phyloP scores from a whole-genome alignment of 1,140 invertebrate genomes.

The Drosophila punjabiensis region DNA sequence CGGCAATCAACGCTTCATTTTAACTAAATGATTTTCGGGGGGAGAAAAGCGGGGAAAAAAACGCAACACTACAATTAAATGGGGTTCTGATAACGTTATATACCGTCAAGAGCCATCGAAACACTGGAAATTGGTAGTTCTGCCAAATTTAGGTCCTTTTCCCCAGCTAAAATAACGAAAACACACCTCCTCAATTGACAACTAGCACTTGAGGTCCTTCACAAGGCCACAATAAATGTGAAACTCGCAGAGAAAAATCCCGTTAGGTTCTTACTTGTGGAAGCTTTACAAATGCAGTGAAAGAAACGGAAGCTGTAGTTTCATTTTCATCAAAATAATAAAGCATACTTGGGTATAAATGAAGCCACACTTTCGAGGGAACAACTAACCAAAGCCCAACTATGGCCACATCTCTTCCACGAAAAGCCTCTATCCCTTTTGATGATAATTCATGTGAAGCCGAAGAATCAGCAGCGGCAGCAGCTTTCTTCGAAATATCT shows the following conservation, averaged over 20 bases:
- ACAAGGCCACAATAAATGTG: slow-evolving; percentile 4
- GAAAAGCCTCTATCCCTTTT: slow-evolving; percentile 13
- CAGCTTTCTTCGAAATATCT: slow-evolving; percentile 47
- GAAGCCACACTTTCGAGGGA: neutral
- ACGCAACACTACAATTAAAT: slow-evolving; percentile 19
- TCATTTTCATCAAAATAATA: too few species aligned
- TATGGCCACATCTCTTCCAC: neutral
- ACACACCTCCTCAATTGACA: neutral
- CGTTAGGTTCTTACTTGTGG: neutral
- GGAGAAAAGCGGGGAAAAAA: neutral
- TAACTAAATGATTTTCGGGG: slow-evolving; percentile 61
- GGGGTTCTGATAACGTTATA: slow-evolving; percentile 21
- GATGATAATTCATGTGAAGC: slow-evolving; percentile 26
- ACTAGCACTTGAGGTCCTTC: slow-evolving; percentile 3
- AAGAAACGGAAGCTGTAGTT: neutral
- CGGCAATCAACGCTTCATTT: slow-evolving; percentile 79
- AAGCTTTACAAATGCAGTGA: neutral
- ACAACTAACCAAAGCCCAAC: neutral
- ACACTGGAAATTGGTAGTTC: neutral
- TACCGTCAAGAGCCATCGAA: slow-evolving; percentile 7
- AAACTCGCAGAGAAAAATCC: neutral
- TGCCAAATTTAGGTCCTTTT: neutral
- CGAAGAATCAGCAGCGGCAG: slow-evolving; percentile 5
- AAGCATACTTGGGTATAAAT: neutral
- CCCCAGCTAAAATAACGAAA: neutral